Conservation (phyloP, 2,797 vertebrate species). For the Crenuchus spilurus region DNA sequence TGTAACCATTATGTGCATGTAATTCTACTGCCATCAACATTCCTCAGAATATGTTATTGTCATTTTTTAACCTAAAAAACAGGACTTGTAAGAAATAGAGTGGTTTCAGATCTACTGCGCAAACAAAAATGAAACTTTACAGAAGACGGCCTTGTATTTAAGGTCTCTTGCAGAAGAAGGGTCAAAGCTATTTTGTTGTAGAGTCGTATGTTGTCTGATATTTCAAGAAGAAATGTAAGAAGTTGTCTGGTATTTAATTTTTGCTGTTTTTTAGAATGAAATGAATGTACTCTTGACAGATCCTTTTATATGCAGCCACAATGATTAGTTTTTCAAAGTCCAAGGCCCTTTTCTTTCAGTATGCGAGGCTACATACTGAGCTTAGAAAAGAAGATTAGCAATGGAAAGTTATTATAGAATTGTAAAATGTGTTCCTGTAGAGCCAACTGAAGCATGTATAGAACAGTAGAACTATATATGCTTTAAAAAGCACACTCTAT, state of each 20-base stretch:
- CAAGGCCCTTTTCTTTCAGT: constrained; percentile 1
- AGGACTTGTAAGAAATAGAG: background rate
- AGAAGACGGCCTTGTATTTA: background rate
- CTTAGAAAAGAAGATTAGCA: background rate
- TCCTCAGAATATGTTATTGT: too few species aligned
- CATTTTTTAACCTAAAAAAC: background rate
- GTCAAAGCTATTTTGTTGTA: background rate
- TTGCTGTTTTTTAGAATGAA: background rate
- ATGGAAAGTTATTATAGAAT: background rate
- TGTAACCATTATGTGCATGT: background rate
- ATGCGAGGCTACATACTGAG: background rate
- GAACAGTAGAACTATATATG: background rate
- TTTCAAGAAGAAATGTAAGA: background rate
- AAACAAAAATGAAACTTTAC: too few species aligned
- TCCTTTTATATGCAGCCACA: background rate
- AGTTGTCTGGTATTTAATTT: background rate
- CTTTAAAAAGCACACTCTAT: too few species aligned
- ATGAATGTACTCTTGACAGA: background rate
- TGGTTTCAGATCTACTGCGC: background rate
- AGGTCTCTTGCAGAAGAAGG: too few species aligned
- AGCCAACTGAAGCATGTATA: background rate
- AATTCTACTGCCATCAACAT: too few species aligned
- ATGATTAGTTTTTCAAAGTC: background rate
- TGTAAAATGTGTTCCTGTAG: background rate
- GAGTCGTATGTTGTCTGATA: background rate